Percentiles rank a stretch among this genome's conserved stretches.
These are phyloP conservation scores for Stratiomys singularior DNA, from an alignment of 2,888 invertebrate species.

Conservation along the genomic window DNA sequence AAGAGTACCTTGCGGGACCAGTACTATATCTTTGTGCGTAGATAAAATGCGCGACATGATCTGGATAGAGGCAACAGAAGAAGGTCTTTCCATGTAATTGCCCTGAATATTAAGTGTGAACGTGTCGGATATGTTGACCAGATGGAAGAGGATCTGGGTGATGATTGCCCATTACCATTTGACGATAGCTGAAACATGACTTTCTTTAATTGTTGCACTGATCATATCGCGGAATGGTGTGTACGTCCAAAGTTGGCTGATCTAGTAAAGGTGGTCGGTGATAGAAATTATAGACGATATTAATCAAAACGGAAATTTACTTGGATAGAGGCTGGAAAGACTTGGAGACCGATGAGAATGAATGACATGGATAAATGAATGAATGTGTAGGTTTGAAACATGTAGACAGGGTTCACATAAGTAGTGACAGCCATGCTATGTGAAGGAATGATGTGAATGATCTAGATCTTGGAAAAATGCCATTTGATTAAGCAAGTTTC, in stretches of 20 bases:
- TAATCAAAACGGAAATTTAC: conserved; percentile 28
- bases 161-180: conserved; percentile 23
- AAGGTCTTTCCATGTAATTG: conserved; percentile 40
- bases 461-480: no score
- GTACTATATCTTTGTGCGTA: neutral
- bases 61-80: conserved; percentile 15
- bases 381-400: no score
- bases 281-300: conserved; percentile 14
- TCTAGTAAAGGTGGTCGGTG: neutral
- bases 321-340: neutral
- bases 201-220: conserved; percentile 37
- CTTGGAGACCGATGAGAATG: neutral
- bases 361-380: no score
- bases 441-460: no score
- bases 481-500: no score
- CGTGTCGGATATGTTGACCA: conserved; percentile 44
- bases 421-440: no score
- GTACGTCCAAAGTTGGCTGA: neutral
- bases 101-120: conserved; percentile 45
- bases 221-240: no score
- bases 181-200: conserved; percentile 5
- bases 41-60: conserved; percentile 34
- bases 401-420: no score
- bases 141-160: conserved; percentile 38
- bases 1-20: conserved; percentile 27